Conservation (phyloP, 2,888 invertebrate species). For the Crematogaster levior region DNA sequence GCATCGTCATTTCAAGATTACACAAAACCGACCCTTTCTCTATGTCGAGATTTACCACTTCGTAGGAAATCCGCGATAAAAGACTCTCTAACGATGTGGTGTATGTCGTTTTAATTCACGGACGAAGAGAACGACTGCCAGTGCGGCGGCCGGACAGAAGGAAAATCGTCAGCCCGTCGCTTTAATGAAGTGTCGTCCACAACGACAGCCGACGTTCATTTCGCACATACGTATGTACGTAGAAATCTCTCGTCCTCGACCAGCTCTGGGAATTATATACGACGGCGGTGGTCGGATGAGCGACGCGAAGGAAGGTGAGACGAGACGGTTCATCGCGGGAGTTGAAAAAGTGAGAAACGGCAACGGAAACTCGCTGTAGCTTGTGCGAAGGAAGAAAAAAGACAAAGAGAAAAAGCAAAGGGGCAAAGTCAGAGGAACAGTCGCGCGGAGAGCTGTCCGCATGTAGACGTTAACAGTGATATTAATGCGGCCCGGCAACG, state of each 20-base stretch:
- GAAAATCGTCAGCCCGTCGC: constrained; percentile 74
- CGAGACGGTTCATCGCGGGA: constrained; percentile 53
- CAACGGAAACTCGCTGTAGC: constrained; percentile 33
- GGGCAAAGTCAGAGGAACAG: constrained; percentile 55
- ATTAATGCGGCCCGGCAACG: constrained; percentile 64
- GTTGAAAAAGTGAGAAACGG: constrained; percentile 60
- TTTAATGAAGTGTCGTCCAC: constrained; percentile 75
- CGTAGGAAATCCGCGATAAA: constrained; percentile 25
- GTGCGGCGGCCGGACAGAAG: constrained; percentile 50
- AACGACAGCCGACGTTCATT: constrained; percentile 69
- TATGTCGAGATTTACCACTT: not conserved
- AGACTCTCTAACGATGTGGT: constrained; percentile 41
- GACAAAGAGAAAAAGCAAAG: constrained; percentile 43
- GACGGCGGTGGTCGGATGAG: constrained; percentile 34
- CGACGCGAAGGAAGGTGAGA: constrained; percentile 46
- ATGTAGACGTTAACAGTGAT: constrained; percentile 70
- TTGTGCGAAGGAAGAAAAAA: constrained; percentile 14
- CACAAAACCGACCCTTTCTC: not conserved
- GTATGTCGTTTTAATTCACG: constrained; percentile 68
- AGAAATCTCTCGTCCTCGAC: constrained; percentile 48
- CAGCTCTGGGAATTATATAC: constrained; percentile 67
- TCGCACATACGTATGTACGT: constrained; percentile 63
- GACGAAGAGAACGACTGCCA: constrained; percentile 1
- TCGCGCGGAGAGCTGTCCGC: constrained; percentile 52
- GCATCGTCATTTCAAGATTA: not conserved